These are phyloP conservation scores for Caprella mutica DNA, from an alignment of 2,888 invertebrate species.

Conservation along the genomic window DNA sequence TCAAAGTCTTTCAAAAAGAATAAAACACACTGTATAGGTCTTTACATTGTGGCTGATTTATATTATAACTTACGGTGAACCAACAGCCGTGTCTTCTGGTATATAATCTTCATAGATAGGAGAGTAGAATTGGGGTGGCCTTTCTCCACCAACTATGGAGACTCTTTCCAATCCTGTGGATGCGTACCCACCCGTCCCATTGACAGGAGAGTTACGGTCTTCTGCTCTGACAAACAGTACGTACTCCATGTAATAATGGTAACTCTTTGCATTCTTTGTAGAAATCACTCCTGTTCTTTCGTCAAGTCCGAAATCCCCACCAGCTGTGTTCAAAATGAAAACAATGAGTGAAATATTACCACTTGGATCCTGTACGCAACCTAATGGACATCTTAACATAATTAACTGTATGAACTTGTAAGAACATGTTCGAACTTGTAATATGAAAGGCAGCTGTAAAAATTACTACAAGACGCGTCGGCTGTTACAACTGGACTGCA, in stretches of 20 bases:
- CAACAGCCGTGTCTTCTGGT: conserved; percentile 91
- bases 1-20: no score
- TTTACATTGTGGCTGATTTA: no score
- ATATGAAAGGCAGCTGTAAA: no score
- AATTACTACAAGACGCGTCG: no score
- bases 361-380: no score
- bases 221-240: conserved; percentile 91
- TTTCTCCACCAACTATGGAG: conserved; percentile 88
- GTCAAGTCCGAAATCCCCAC: conserved; percentile 67
- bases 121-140: conserved; percentile 95
- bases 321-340: no score
- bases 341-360: no score
- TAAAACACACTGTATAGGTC: no score
- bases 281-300: conserved; percentile 84
- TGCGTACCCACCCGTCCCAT: conserved; percentile 75
- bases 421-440: no score
- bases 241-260: conserved; percentile 91
- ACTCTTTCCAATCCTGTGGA: conserved; percentile 81
- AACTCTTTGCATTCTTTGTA: conserved; percentile 78
- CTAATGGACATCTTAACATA: no score
- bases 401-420: no score
- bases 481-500: no score
- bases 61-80: conserved; percentile 69
- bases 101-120: conserved; percentile 89
- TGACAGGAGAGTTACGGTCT: conserved; percentile 86